A percentile compares a stretch with the other conserved stretches of the same genome.
These are phyloP conservation scores for Carpatolechia fugitivella DNA, from an alignment of 2,888 invertebrate genomes.

Conservation along the genomic window DNA sequence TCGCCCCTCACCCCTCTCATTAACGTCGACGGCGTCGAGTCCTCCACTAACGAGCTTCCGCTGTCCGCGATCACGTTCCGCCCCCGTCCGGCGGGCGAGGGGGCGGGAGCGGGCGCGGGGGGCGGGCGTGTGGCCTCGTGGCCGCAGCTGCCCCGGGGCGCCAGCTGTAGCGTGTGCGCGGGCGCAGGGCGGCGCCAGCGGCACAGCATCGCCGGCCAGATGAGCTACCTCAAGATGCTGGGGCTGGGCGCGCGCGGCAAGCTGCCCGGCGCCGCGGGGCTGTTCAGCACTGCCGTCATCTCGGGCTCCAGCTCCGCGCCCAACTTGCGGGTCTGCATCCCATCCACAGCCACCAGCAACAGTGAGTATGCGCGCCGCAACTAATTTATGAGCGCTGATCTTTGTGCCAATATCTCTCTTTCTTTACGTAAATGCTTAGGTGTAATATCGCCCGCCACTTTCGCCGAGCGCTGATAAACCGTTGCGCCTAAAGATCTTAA, in stretches of 20 bases:
- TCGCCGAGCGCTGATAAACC: background rate
- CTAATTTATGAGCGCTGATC: too few species aligned
- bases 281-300: slow-evolving; percentile 98
- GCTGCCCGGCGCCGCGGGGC: slow-evolving; percentile 84
- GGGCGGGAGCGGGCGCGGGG: slow-evolving; percentile 38
- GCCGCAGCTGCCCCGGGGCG: slow-evolving; percentile 26
- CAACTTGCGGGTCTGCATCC: slow-evolving; percentile 92
- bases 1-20: slow-evolving; percentile 56
- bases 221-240: slow-evolving; percentile 95
- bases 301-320: slow-evolving; percentile 96
- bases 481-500: too few species aligned
- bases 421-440: too few species aligned
- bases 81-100: slow-evolving; percentile 34
- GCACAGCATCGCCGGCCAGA: slow-evolving; percentile 97
- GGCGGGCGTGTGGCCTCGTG: slow-evolving; percentile 31
- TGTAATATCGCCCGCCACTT: background rate
- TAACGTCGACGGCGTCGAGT: slow-evolving; percentile 72
- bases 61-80: slow-evolving; percentile 80
- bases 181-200: slow-evolving; percentile 90
- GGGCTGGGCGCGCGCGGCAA: slow-evolving; percentile 82
- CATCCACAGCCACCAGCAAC: slow-evolving; percentile 85
- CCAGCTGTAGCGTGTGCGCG: slow-evolving; percentile 53
- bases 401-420: too few species aligned
- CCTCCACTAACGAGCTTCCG: slow-evolving; percentile 84
- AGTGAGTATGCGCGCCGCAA: slow-evolving; percentile 78